Conservation (phyloP, 1,140 invertebrate genomes). For the Spodoptera frugiperda region DNA sequence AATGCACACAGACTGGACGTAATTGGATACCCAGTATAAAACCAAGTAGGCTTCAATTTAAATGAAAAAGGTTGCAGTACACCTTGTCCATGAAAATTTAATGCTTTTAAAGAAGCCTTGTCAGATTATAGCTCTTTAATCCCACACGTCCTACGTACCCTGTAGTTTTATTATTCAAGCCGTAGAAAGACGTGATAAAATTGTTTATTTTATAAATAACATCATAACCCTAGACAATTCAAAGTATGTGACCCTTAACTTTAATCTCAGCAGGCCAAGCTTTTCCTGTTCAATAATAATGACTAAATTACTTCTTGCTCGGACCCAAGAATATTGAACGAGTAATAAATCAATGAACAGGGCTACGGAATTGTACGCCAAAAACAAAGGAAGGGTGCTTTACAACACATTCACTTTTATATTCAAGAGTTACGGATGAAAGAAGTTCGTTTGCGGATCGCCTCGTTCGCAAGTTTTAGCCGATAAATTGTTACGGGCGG, state of each 20-base stretch:
- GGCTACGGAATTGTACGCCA: constrained; percentile 1
- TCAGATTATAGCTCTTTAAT: constrained; percentile 65
- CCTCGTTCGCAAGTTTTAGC: constrained; percentile 55
- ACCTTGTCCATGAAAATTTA: constrained; percentile 61
- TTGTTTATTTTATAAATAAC: constrained; percentile 33
- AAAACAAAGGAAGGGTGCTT: constrained; percentile 35
- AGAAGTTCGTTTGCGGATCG: constrained; percentile 47
- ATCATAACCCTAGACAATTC: not conserved
- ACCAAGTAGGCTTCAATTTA: constrained; percentile 57
- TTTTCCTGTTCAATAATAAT: constrained; percentile 8
- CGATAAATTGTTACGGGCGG: constrained; percentile 62
- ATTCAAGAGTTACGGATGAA: constrained; percentile 48
- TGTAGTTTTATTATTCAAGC: constrained; percentile 55
- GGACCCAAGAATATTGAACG: constrained; percentile 6
- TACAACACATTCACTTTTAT: constrained; percentile 20
- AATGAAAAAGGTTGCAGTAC: constrained; percentile 58
- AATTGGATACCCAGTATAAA: constrained; percentile 50
- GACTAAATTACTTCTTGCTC: constrained; percentile 31
- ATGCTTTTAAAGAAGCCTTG: constrained; percentile 68
- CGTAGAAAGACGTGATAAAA: constrained; percentile 33
- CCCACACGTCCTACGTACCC: constrained; percentile 50
- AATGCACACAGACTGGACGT: constrained; percentile 42
- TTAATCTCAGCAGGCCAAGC: not conserved
- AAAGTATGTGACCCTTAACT: constrained; percentile 1
- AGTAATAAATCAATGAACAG: constrained; percentile 36